Evolutionary conservation across 1,140 invertebrate species (phyloP), one percentile per base, ranked within the genome.

Genomic region (Ceratitis capitata): DNA sequence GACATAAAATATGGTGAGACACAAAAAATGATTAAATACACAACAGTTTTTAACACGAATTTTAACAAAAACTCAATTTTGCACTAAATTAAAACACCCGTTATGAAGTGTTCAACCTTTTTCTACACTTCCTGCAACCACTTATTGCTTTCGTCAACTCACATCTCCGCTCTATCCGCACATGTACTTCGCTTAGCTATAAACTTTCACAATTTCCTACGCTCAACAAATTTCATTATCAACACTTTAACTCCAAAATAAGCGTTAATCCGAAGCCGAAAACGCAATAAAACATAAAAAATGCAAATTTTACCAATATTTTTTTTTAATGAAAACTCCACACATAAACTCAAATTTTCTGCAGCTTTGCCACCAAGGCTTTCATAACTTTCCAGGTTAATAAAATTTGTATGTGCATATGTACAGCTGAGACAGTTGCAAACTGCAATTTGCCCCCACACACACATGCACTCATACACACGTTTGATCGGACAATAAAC

Each of bases 281-380:
- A 78, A 78, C 45, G 42, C 69, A 23, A 23, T 78, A 78, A 78
- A 78, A 78, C 69, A n/a, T n/a, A n/a, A 45, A 78, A 78, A 12
- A 78, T 78, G 69, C 69, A 78, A 78, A 78, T 78, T 78, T 78
- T 45, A 10, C 69, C 69, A 47, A 16, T n/a, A n/a, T n/a, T n/a
- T n/a, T n/a, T n/a, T n/a, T 78, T 78, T 78, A 45, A 78, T 78
- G 69, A 78, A 35, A 78, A 78, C 69, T 78, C 69, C 42, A 78
- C 69, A 78, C 69, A 78, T 78, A 78, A 78, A 78, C 45, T 78
- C 7, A 3, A 78, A 78, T 78, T 78, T 78, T 78, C 69, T 26
- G 69, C 69, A 78, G 39, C 69, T 78, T 45, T 78, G 19, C 35
- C 69, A 19, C 82, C 39, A n/a, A 45, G n/a, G 32, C 12, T 45